Base-by-base conservation (phyloP, 2,888 invertebrate genomes). In the Nudaria mundana region DNA sequence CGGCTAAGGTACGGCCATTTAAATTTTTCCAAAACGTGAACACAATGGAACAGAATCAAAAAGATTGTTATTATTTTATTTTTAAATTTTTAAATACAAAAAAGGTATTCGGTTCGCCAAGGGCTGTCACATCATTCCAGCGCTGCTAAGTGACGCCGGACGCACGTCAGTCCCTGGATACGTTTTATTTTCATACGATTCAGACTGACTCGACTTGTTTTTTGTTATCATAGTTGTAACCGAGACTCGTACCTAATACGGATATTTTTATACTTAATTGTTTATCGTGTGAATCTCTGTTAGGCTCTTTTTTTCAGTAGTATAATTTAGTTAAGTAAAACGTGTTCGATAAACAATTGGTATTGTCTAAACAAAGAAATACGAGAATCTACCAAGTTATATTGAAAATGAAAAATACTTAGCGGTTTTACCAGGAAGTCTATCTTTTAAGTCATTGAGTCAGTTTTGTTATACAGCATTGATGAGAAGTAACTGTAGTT, bases 141-240 rank as follows among this genome's bases (percentile, higher is more conserved):
- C 86, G 86, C 87, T 83, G 82, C 84, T 86, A 86, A 87, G 88
- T 87, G 88, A 87, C 86, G 87, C 86, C 84, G 84, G 87, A 86
- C 88, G 87, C 87, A 85, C 87, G 87, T 87, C 87, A 86, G 71
- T 82, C 76, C 62, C 66, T 64, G 75, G 72, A 79, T 78, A 76
- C 79, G 79, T 85, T 87, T 87, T 87, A 87, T 88, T 88, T 86
- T 82, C 80, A 81, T 82, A 81, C 76, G 80, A 84, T 79, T 82
- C 77, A 68, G 73, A 78, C 77, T 65, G 76, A 71, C 78, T 81
- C 66, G 76, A 68, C 74, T 73, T 70, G 71, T 83, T 87, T 86
- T 86, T 87, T 86, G 77, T 83, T 79, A 81, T 78, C 76, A 81
- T 83, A 84, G 81, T 79, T 74, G 77, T 73, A 71, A 68, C 71